Evolutionary conservation across 2,888 invertebrate species (phyloP).

Genomic region (Margaritifera margaritifera): DNA sequence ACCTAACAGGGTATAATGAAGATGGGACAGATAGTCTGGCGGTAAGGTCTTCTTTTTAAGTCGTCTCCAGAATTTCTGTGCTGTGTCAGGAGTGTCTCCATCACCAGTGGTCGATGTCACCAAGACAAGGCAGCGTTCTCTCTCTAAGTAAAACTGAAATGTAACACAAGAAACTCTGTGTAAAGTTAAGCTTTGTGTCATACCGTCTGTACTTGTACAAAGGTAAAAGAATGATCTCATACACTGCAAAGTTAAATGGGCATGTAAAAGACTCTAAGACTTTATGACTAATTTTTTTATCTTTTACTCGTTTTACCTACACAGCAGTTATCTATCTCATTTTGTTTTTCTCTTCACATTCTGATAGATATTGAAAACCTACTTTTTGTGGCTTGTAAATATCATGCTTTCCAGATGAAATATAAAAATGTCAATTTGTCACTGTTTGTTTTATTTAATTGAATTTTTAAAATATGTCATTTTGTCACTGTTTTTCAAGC

Average conservation of each 20-base stretch:
- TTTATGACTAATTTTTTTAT: too few species aligned
- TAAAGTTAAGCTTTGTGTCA: not conserved
- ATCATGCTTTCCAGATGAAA: too few species aligned
- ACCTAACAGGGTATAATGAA: conserved; percentile 76
- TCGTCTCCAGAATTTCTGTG: conserved; percentile 74
- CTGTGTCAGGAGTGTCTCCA: conserved; percentile 77
- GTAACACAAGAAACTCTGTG: not conserved
- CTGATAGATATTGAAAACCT: too few species aligned
- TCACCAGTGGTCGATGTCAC: conserved; percentile 77
- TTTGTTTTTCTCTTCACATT: too few species aligned
- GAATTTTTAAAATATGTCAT: too few species aligned
- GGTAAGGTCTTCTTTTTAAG: conserved; percentile 72
- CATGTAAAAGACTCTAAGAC: too few species aligned
- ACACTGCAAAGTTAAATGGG: not conserved
- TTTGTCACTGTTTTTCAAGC: too few species aligned
- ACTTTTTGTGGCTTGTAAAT: too few species aligned
- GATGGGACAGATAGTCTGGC: conserved; percentile 67
- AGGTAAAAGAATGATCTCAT: not conserved
- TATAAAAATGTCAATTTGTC: too few species aligned
- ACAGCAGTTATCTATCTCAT: too few species aligned
- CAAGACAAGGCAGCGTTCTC: conserved; percentile 72
- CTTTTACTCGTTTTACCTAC: too few species aligned
- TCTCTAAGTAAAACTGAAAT: conserved; percentile 67
- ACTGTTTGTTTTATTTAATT: too few species aligned
- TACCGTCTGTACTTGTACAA: not conserved